Conservation (phyloP, 2,797 vertebrate genomes). For the Lithobates sylvaticus region DNA sequence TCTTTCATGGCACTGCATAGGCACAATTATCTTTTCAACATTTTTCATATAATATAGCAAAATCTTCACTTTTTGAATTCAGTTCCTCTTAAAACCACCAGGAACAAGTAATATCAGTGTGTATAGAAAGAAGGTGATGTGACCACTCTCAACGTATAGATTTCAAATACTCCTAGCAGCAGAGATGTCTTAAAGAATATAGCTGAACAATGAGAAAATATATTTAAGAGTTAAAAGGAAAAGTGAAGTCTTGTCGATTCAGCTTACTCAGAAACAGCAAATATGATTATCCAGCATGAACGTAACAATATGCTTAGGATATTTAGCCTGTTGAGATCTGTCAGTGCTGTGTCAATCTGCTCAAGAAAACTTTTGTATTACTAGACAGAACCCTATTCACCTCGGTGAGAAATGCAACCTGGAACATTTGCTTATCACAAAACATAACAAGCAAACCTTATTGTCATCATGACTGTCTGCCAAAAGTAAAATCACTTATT, state of each 20-base stretch:
- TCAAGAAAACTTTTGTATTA: slow-evolving; percentile 7
- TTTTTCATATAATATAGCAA: too few species aligned
- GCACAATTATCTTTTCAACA: too few species aligned
- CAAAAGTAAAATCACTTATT: background rate
- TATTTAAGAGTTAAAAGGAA: too few species aligned
- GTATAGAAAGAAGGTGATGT: too few species aligned
- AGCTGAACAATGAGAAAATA: too few species aligned
- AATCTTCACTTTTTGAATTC: too few species aligned
- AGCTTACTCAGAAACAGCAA: background rate
- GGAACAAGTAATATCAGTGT: too few species aligned
- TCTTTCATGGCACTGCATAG: too few species aligned
- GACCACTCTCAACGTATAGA: too few species aligned
- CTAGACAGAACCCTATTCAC: background rate
- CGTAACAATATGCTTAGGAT: background rate
- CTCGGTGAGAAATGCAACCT: background rate
- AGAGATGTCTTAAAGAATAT: too few species aligned
- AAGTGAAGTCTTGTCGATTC: background rate
- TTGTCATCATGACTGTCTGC: background rate
- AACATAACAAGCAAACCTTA: background rate
- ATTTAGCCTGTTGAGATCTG: background rate
- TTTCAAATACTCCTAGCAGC: too few species aligned
- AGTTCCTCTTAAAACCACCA: too few species aligned
- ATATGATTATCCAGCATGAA: background rate
- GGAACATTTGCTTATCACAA: background rate
- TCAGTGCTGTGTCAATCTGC: background rate